Evolutionary conservation across 2,888 invertebrate species (phyloP).

Genomic region (Argynnis bischoffii): DNA sequence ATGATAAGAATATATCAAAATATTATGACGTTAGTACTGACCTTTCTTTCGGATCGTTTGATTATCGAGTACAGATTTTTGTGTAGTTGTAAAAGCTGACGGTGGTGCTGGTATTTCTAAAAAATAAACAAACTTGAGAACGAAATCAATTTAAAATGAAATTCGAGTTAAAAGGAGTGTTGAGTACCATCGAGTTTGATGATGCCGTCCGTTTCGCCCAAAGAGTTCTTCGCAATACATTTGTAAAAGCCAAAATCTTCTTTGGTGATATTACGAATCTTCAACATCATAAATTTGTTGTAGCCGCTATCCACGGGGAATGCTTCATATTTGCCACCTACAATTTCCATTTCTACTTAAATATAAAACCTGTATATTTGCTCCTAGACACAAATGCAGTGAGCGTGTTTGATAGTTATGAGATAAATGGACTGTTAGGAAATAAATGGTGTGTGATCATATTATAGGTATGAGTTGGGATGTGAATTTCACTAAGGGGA

Average conservation of each 20-base stretch:
- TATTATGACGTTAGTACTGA: constrained; percentile 40
- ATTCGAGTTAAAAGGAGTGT: constrained; percentile 19
- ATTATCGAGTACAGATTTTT: constrained; percentile 69
- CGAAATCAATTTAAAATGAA: constrained; percentile 26
- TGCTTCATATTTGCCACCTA: constrained; percentile 96
- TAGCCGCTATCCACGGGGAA: constrained; percentile 93
- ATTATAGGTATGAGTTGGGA: constrained; percentile 30
- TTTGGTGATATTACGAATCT: constrained; percentile 90
- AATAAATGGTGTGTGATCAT: constrained; percentile 39
- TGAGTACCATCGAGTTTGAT: constrained; percentile 93
- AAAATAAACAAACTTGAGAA: constrained; percentile 26
- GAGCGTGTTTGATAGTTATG: constrained; percentile 36
- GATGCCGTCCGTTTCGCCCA: constrained; percentile 94
- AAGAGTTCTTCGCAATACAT: constrained; percentile 95
- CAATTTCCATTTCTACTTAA: constrained; percentile 85
- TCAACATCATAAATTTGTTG: constrained; percentile 95
- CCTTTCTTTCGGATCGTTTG: constrained; percentile 77
- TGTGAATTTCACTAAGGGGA: constrained; percentile 34
- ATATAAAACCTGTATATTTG: constrained; percentile 67
- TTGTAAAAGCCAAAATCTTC: constrained; percentile 94
- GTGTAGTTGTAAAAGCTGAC: constrained; percentile 85
- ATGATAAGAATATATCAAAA: background rate
- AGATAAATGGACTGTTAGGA: constrained; percentile 36
- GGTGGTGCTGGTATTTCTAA: constrained; percentile 93
- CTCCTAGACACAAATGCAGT: constrained; percentile 27